Base-by-base conservation (phyloP, 2,888 invertebrate genomes). In the Ditylenchus weischeri region DNA sequence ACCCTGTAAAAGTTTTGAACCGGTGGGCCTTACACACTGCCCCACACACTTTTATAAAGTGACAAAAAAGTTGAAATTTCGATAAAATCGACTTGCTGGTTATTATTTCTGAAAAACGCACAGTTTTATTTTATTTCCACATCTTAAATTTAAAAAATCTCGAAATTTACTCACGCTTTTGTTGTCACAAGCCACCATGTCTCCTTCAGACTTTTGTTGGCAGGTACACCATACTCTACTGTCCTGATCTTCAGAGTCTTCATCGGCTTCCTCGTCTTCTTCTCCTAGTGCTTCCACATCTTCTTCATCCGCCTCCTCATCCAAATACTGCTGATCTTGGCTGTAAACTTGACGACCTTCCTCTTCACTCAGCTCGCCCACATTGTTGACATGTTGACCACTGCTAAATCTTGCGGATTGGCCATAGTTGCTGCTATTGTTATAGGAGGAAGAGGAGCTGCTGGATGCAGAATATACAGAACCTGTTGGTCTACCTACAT, bases 121-220 rank as follows among this genome's bases (percentile, higher is more conserved):
- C 29, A 29, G 3, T 4, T 29, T 29, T 29, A 5, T 29, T 5
- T 29, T 29, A 29, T 29, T 29, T 29, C 29, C 29, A 29, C 29
- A 29, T 29, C 29, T 5, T 4, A 29, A 29, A 5, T 50, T 21
- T 13, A 38, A 66, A 63, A 21, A 50, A 19, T 21, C 18, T 4
- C 5, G 21, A 2, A 50, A 19, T 4, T 50, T 50, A 87, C 90
- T 88, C 84, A 92, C 92, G 83, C 92, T 91, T 84, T 91, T 90
- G 85, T 95, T 95, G 86, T 98, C 96, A 86, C 98, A 96, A 70
- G 95, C 96, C 57, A 98, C 95, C 96, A 85, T 95, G 23, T 77
- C 73, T 18, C 80, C 80, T 58, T 77, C 76, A 57, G 79, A 77
- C 49, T 75, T 72, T 64, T 72, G 75, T 29, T 78, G 74, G 69